These are phyloP conservation scores for Drosophila multiciliata DNA, from an alignment of 2,888 invertebrate species.

Conservation along the genomic window DNA sequence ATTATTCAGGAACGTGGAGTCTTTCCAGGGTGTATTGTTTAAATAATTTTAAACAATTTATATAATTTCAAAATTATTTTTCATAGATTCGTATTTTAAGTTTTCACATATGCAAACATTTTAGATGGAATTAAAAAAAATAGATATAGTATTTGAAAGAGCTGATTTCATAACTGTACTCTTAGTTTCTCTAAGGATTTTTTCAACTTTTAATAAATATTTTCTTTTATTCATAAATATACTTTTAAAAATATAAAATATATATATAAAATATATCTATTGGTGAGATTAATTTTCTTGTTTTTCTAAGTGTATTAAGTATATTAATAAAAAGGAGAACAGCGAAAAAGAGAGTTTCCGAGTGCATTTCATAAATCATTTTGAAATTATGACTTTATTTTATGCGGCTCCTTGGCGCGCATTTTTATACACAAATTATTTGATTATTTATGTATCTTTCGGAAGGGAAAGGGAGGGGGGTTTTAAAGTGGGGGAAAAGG, in stretches of 20 bases:
- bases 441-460: slow-evolving; percentile 64
- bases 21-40: not conserved
- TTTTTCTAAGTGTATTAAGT: not conserved
- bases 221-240: not conserved
- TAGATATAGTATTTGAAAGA: not conserved
- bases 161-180: not conserved
- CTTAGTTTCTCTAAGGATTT: not conserved
- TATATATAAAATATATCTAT: not conserved
- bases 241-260: not conserved
- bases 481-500: not conserved
- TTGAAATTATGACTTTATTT: slow-evolving; percentile 78
- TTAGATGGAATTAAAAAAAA: not conserved
- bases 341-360: slow-evolving; percentile 29
- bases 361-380: slow-evolving; percentile 75
- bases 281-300: not conserved
- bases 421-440: slow-evolving; percentile 75
- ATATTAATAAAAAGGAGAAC: slow-evolving; percentile 18
- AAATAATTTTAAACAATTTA: not conserved
- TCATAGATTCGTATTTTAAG: not conserved
- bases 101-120: not conserved
- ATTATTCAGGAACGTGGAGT: not conserved
- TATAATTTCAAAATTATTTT: not conserved
- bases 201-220: not conserved
- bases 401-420: slow-evolving; percentile 59
- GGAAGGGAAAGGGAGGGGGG: not conserved